Percentiles rank a stretch among this genome's conserved stretches.
Conservation (phyloP, 2,797 vertebrate genomes). For the Melanotaenia trifasciata region DNA sequence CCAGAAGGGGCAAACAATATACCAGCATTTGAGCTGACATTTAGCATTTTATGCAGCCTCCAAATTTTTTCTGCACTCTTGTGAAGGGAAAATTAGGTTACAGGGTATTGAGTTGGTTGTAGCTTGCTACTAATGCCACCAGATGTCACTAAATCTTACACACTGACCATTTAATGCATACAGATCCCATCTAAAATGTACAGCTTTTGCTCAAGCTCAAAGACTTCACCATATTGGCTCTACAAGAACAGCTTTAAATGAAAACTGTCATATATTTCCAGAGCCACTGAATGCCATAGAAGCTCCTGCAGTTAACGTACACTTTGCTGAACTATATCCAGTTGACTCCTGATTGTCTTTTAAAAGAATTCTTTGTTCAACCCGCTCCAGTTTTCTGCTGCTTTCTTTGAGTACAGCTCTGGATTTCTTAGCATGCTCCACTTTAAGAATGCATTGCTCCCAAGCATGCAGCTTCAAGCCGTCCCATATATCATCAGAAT, state of each 20-base stretch:
- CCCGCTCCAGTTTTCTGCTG: slow-evolving; percentile 52
- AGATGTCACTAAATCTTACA: not conserved
- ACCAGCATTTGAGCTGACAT: not conserved
- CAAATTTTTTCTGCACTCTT: not conserved
- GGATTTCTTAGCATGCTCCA: slow-evolving; percentile 64
- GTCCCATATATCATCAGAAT: slow-evolving; percentile 61
- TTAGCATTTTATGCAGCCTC: not conserved
- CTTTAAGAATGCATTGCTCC: slow-evolving; percentile 64
- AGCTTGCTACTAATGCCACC: not conserved
- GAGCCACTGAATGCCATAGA: slow-evolving; percentile 30
- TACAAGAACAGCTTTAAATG: slow-evolving; percentile 18
- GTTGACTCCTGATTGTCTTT: slow-evolving; percentile 38
- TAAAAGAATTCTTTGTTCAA: slow-evolving; percentile 2
- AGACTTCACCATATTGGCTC: slow-evolving; percentile 29
- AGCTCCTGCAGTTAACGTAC: not conserved
- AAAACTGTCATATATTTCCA: slow-evolving; percentile 8
- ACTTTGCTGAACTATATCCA: slow-evolving; percentile 54
- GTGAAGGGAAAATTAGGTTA: not conserved
- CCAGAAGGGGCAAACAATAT: too few species aligned
- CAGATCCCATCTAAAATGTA: not conserved
- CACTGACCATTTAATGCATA: not conserved
- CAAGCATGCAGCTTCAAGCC: slow-evolving; percentile 57
- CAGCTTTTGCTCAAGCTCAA: slow-evolving; percentile 14
- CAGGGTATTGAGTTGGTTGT: not conserved
- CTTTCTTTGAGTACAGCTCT: slow-evolving; percentile 55